Base-by-base conservation (phyloP, 2,888 invertebrate genomes). In the Malachius bipustulatus region DNA sequence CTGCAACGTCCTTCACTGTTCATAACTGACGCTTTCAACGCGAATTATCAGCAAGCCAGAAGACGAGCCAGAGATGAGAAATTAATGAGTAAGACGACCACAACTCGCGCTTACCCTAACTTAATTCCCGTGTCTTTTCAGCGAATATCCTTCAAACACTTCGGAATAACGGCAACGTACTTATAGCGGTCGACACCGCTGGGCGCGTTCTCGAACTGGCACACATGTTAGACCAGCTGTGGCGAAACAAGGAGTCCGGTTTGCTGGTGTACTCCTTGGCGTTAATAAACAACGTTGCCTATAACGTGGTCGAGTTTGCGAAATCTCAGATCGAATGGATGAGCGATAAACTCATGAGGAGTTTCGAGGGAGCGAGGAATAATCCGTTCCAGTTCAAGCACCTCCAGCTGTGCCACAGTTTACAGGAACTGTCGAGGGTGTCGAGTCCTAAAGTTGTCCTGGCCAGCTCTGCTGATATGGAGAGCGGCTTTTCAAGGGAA, bases 301-400 rank as follows among this genome's bases (percentile, higher is more conserved):
- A 94, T 55, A 97, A 97, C 57, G 97, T 97, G 0, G 88, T 97
- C 2, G 97, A 97, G 62, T 97, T 97, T 64, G 97, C 98, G 2
- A 98, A 97, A 61, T 93, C 93, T 0, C 93, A 84, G 73, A 93
- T 98, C 47, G 98, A 98, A 65, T 98, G 97, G 98, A 98, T 99
- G 98, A 93, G 93, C 56, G 97, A 98, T 56, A 97, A 96, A 56
- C 66, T 99, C 27, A 91, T 96, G 70, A 77, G 90, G 40, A 82
- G 82, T 34, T 89, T 90, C 56, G 89, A 90, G 59, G 87, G 85
- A 1, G 85, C 85, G 0, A 72, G 91, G 36, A 87, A 84, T 51
- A 96, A 94, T 67, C 97, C 97, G 0, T 97, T 96, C 60, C 90
- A 90, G 35, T 85, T 97, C 43, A 84, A 87, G 43, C 88, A 96